Evolutionary conservation across 2,113 vertebrate species (phyloP).

Genomic region (Aegithalos caudatus): DNA sequence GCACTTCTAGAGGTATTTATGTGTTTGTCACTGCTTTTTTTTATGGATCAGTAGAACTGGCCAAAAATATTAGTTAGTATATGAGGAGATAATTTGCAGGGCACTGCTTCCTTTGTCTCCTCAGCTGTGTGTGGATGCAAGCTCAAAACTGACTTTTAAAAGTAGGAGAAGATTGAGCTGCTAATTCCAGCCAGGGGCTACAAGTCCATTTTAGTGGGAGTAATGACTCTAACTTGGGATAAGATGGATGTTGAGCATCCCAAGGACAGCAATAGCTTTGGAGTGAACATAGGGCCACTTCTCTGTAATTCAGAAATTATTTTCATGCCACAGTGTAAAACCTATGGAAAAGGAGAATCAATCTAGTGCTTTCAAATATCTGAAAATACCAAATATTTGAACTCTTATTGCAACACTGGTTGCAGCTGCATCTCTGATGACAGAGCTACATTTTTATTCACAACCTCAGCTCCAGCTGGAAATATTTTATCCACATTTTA

Average conservation of each 20-base stretch:
- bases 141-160: neutral
- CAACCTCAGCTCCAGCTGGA: neutral
- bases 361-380: neutral
- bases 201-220: neutral
- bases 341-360: neutral
- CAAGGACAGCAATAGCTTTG: neutral
- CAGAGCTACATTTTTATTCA: neutral
- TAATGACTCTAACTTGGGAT: neutral
- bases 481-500: neutral
- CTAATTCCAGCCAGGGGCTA: neutral
- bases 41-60: neutral
- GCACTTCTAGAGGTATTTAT: constrained; percentile 78
- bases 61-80: neutral
- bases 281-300: neutral
- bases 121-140: neutral
- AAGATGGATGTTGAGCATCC: neutral
- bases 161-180: neutral
- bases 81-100: neutral
- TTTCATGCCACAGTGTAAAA: neutral
- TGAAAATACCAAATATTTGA: neutral
- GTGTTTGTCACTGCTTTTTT: neutral
- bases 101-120: neutral
- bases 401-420: neutral
- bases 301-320: neutral
- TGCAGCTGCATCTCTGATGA: neutral